Percentiles rank a stretch among this genome's conserved stretches.
Conservation (phyloP, 2,888 invertebrate genomes). For the Drosophila seclusa region DNA sequence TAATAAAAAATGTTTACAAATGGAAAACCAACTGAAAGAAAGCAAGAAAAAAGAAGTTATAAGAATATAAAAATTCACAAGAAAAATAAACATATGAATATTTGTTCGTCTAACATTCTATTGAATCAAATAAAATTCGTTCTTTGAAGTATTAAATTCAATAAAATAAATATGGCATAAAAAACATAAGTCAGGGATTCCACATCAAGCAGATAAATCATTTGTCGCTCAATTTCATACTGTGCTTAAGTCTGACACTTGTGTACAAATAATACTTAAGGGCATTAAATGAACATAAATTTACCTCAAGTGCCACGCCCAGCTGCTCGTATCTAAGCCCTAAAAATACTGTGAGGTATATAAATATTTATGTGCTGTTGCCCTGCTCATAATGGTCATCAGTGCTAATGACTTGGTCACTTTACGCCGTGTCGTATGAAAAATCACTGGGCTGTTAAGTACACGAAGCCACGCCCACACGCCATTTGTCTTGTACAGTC, state of each 20-base stretch:
- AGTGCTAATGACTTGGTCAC: conserved; percentile 66
- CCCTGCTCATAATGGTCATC: conserved; percentile 69
- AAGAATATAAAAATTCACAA: not conserved
- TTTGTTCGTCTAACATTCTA: not conserved
- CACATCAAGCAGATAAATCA: not conserved
- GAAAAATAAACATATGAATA: not conserved
- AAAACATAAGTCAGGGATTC: not conserved
- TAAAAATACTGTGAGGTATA: conserved; percentile 14
- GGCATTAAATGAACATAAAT: conserved; percentile 51
- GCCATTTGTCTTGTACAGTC: conserved; percentile 71
- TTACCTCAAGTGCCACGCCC: conserved; percentile 34
- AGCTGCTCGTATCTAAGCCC: conserved; percentile 8
- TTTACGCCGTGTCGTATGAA: conserved; percentile 57
- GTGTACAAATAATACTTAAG: conserved; percentile 3
- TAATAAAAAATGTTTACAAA: too few species aligned
- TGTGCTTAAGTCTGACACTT: not conserved
- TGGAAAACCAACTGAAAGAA: not conserved
- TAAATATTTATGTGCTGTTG: conserved; percentile 26
- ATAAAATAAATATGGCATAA: not conserved
- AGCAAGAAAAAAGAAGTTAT: not conserved
- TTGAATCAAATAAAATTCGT: not conserved
- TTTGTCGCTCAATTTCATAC: not conserved
- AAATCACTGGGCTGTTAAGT: conserved; percentile 59
- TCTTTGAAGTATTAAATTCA: not conserved
- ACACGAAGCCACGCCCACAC: conserved; percentile 62